Evolutionary conservation across 2,797 vertebrate genomes (phyloP).

Genomic region (Champsocephalus esox): DNA sequence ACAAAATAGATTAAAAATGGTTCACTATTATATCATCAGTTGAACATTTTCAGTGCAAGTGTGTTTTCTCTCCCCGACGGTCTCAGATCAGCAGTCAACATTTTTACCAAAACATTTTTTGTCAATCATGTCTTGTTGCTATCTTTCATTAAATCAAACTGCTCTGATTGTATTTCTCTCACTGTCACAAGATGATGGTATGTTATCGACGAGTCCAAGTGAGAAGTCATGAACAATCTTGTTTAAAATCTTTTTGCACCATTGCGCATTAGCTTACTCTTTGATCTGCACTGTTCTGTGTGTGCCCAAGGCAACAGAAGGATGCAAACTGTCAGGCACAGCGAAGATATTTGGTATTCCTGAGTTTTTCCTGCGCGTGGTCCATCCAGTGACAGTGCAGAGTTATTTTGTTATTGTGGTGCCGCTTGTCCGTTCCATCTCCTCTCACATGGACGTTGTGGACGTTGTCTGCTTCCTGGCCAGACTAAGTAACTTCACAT

Average conservation of each 20-base stretch:
- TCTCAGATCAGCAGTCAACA: constrained; percentile 3
- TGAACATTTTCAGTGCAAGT: constrained; percentile 7
- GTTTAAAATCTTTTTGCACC: constrained; percentile 68
- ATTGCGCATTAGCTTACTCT: constrained; percentile 55
- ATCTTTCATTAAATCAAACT: background rate
- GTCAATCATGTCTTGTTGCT: constrained; percentile 8
- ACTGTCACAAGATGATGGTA: constrained; percentile 25
- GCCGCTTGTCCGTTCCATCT: constrained; percentile 44
- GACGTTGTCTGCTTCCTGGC: constrained; percentile 20
- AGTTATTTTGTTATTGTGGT: constrained; percentile 27
- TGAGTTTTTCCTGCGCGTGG: constrained; percentile 51
- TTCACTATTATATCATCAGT: constrained; percentile 33
- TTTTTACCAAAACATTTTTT: background rate
- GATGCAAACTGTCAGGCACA: constrained; percentile 58
- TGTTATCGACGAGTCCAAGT: constrained; percentile 49
- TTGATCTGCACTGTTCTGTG: constrained; percentile 59
- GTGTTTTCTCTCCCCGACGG: constrained; percentile 12
- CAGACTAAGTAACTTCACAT: constrained; percentile 24
- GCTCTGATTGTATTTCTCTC: constrained; percentile 31
- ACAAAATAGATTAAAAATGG: constrained; percentile 34
- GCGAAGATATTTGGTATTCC: constrained; percentile 59
- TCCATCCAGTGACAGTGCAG: constrained; percentile 36
- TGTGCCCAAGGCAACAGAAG: constrained; percentile 50
- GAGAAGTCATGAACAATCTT: constrained; percentile 67
- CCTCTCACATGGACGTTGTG: constrained; percentile 34